Percentiles rank a stretch among this genome's conserved stretches.
These are phyloP conservation scores for Amphipoea lucens DNA, from an alignment of 2,888 invertebrate genomes.

Conservation along the genomic window DNA sequence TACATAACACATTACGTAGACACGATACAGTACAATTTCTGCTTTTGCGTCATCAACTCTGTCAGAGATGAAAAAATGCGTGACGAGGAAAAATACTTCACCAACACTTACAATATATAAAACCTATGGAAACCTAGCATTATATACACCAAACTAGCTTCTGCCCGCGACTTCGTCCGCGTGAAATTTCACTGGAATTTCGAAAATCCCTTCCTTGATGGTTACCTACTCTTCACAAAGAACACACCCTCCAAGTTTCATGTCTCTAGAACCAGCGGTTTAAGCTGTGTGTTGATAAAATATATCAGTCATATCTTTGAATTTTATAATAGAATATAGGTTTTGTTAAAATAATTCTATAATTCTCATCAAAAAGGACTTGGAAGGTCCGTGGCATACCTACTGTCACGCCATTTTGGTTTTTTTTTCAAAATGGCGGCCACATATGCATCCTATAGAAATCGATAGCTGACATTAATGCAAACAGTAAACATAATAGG, in stretches of 20 bases:
- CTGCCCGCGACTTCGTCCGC: no score
- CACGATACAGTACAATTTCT: background rate
- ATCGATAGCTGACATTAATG: background rate
- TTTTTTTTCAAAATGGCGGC: background rate
- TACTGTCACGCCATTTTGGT: background rate
- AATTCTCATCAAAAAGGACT: background rate
- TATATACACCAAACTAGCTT: background rate
- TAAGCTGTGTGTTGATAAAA: no score
- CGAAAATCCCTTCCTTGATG: no score
- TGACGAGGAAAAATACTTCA: background rate
- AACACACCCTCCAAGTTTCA: no score
- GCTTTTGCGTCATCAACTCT: slow-evolving; percentile 10
- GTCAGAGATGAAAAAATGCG: slow-evolving; percentile 4
- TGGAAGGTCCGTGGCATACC: background rate
- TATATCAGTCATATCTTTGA: no score
- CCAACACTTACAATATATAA: background rate
- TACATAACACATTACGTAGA: background rate
- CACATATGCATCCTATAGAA: background rate
- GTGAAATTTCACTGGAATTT: no score
- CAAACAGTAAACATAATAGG: background rate
- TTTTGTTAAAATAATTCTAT: background rate
- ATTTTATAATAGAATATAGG: no score
- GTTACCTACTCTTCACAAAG: no score
- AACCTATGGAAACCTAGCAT: background rate
- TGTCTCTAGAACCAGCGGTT: no score